Evolutionary conservation across 1,140 invertebrate species (phyloP), one percentile per base, ranked within the genome.

Genomic region (Neotoxoptera formosana): DNA sequence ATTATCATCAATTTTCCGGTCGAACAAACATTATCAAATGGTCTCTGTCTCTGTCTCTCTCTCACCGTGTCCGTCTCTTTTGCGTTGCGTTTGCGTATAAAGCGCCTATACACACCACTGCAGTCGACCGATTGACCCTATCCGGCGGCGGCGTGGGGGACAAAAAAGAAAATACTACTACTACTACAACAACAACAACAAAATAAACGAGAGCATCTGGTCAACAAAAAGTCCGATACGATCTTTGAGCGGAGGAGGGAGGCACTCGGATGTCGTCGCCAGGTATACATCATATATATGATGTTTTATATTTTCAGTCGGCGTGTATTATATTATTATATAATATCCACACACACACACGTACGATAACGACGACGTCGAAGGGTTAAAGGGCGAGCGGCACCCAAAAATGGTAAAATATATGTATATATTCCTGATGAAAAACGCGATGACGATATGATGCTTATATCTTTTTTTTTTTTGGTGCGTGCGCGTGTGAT

Each of bases 181-280:
- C 30, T 53, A 84, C 21, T 0, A 83, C 41, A 48, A 91, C 56
- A 83, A 51, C 47, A 51, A 51, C 91, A n/a, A 83, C 76, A 34
- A 84, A 93, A 93, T 86, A 93, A 86, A 93, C 91, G 91, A 92
- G 91, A 84, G 91, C 91, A 92, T 92, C 91, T 92, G 91, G 91
- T 92, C 91, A 92, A 92, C 91, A 51, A 92, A 90, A 92, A 84
- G 91, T 14, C 47, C 81, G 91, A 92, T 92, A 93, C 91, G 91
- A 93, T 93, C 81, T 93, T 81, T 20, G 2, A 45, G 53, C 56
- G 89, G 89, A 56, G 53, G 53, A 7, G 53, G 23, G 14, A 41
- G 9, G 20, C 89, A 56, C 91, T 86, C 91, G 51, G 76, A 93
- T 93, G 91, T 92, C 91, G 91, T 92, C 84, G 91, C 81, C 91